phyloP scores from a whole-genome alignment of 2,113 vertebrate species.

The Ciconia boyciana region DNA sequence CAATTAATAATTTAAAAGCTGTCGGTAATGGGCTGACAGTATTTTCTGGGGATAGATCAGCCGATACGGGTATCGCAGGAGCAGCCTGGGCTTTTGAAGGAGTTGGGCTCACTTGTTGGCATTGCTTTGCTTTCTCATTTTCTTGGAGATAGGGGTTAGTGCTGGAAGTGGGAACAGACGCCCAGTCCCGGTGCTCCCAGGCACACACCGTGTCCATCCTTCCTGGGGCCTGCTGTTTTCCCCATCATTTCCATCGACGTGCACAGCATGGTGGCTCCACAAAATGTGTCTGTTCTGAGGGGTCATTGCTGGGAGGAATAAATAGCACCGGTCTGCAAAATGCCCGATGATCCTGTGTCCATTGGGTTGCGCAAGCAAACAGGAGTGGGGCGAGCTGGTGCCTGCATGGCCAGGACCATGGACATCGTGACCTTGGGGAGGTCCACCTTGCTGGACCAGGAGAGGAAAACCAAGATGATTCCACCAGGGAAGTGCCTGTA shows the following conservation, averaged over 20 bases:
- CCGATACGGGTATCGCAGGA: not conserved
- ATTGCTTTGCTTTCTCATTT: not conserved
- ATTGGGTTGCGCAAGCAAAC: not conserved
- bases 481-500: not conserved
- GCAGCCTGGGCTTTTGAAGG: not conserved
- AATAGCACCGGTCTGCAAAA: not conserved
- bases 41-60: not conserved
- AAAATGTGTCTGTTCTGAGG: not conserved
- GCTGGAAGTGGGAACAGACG: not conserved
- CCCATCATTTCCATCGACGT: not conserved
- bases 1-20: not conserved
- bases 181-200: not conserved
- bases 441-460: not conserved
- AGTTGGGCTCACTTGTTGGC: not conserved
- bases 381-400: not conserved
- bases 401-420: not conserved
- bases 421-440: accelerated
- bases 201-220: accelerated
- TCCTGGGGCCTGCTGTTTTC: accelerated
- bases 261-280: not conserved
- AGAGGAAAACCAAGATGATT: not conserved
- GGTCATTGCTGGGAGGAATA: not conserved
- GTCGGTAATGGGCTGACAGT: not conserved
- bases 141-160: not conserved
- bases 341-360: accelerated